phyloP scores from a whole-genome alignment of 1,140 invertebrate genomes.

The Camponotus pennsylvanicus region DNA sequence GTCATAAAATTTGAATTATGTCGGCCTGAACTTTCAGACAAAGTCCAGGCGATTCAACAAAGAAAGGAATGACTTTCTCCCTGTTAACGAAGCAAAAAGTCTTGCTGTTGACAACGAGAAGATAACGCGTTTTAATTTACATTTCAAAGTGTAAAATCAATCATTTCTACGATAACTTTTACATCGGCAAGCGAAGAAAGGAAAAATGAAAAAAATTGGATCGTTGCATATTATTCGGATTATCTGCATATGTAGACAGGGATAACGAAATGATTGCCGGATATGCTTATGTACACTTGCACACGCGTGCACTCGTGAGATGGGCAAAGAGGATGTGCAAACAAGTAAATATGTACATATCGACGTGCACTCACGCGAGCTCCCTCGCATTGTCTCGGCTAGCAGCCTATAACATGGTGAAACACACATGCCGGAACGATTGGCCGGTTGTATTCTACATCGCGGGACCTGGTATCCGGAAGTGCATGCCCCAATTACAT shows the following conservation, averaged over 20 bases:
- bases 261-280: conserved; percentile 5
- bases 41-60: too few relatives aligned
- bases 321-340: conserved; percentile 23
- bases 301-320: background rate
- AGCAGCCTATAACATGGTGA: background rate
- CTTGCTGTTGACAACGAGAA: too few relatives aligned
- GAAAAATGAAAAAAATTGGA: background rate
- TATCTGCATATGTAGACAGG: background rate
- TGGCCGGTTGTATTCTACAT: conserved; percentile 29
- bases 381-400: conserved; percentile 18
- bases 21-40: too few relatives aligned
- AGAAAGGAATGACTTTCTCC: too few relatives aligned
- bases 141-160: too few relatives aligned
- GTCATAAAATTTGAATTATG: too few relatives aligned
- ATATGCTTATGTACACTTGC: background rate
- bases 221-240: background rate
- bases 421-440: conserved; percentile 15
- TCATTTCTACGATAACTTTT: too few relatives aligned
- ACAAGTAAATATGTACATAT: conserved; percentile 49
- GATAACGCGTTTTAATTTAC: too few relatives aligned
- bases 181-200: background rate
- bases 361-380: conserved; percentile 22
- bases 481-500: conserved; percentile 49
- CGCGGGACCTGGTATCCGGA: background rate
- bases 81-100: too few relatives aligned